Percentiles rank a stretch among this genome's conserved stretches.
Evolutionary conservation across 2,113 vertebrate genomes (phyloP).

Genomic region (Sylvietta virens): DNA sequence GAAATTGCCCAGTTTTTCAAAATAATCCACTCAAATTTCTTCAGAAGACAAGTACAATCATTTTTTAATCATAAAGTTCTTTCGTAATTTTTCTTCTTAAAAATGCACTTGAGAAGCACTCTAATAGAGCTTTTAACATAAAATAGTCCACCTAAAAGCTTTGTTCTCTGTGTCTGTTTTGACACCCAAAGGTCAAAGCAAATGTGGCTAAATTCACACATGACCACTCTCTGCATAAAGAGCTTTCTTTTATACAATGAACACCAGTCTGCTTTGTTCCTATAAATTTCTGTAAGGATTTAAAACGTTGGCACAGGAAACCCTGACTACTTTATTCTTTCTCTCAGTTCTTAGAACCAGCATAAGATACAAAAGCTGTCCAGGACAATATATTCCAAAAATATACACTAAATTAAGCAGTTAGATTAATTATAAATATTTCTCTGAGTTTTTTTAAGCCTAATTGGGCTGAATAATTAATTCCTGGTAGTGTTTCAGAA

Average conservation of each 20-base stretch:
- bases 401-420: background rate
- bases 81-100: slow-evolving; percentile 3
- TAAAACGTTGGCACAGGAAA: background rate
- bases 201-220: background rate
- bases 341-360: background rate
- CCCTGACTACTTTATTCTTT: background rate
- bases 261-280: background rate
- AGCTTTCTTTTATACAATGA: background rate
- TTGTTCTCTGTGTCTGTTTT: background rate
- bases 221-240: background rate
- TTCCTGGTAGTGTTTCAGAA: background rate
- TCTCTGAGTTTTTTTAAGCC: background rate
- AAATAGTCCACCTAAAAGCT: background rate
- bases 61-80: background rate
- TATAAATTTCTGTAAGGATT: background rate
- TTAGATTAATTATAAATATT: background rate
- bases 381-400: background rate
- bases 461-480: background rate
- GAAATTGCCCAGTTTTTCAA: background rate
- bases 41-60: background rate
- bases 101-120: background rate
- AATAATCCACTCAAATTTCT: background rate
- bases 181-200: background rate
- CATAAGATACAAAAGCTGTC: background rate
- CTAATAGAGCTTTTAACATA: background rate